Evolutionary conservation across 2,888 invertebrate species (phyloP).

Genomic region (Hydrotaea cyrtoneurina): DNA sequence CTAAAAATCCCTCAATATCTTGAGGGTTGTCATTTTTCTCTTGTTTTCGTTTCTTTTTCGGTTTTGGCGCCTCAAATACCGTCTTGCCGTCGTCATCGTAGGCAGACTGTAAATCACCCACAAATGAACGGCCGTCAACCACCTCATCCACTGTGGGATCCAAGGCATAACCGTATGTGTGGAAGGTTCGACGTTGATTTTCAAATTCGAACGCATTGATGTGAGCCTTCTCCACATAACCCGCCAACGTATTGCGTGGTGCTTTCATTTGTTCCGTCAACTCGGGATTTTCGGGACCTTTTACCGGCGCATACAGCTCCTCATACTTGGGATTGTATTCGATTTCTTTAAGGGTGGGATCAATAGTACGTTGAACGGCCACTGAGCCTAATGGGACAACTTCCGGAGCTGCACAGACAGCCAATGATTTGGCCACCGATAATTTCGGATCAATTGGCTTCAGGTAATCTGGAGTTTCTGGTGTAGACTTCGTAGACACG

Average conservation of each 20-base stretch:
- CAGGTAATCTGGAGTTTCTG: slow-evolving; percentile 82
- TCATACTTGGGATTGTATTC: slow-evolving; percentile 96
- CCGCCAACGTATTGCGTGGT: slow-evolving; percentile 94
- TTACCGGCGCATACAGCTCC: slow-evolving; percentile 94
- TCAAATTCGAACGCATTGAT: slow-evolving; percentile 99
- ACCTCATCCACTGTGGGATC: slow-evolving; percentile 92
- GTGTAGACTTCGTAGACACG: background rate
- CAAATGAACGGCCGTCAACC: slow-evolving; percentile 81
- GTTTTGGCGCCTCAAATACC: slow-evolving; percentile 93
- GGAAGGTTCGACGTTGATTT: slow-evolving; percentile 95
- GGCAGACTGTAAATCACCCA: slow-evolving; percentile 85
- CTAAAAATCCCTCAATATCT: slow-evolving; percentile 96
- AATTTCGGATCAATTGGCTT: slow-evolving; percentile 83
- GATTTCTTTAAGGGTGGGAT: slow-evolving; percentile 91
- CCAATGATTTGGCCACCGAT: slow-evolving; percentile 85
- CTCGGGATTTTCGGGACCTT: slow-evolving; percentile 96
- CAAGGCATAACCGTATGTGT: slow-evolving; percentile 96
- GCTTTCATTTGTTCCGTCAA: slow-evolving; percentile 94
- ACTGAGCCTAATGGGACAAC: slow-evolving; percentile 90
- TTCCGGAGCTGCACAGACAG: slow-evolving; percentile 90
- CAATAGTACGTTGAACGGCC: slow-evolving; percentile 87
- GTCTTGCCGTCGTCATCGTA: slow-evolving; percentile 90
- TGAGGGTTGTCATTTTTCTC: slow-evolving; percentile 93
- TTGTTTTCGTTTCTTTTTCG: slow-evolving; percentile 91
- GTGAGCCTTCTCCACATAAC: slow-evolving; percentile 96